These are phyloP conservation scores for Leucosticte australis DNA, from an alignment of 2,113 vertebrate species.

Conservation along the genomic window DNA sequence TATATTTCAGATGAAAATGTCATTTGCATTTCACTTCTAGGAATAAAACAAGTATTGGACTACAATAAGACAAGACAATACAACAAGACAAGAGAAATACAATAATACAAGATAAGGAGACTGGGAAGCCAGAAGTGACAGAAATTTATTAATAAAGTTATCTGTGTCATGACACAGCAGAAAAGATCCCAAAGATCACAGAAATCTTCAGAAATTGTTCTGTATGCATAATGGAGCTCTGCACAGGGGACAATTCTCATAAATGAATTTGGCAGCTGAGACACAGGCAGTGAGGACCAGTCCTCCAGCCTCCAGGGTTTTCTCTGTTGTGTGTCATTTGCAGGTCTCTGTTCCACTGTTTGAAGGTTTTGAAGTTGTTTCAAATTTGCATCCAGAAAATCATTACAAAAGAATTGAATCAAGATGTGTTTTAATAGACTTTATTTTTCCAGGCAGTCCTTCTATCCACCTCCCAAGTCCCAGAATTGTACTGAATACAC, in stretches of 20 bases:
- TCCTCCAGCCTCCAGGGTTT: not conserved
- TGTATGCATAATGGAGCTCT: not conserved
- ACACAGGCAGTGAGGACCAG: not conserved
- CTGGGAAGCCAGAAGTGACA: not conserved
- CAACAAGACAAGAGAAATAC: not conserved
- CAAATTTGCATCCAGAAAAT: not conserved
- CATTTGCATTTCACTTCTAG: not conserved
- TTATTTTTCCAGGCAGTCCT: not conserved
- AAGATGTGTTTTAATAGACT: conserved; percentile 1
- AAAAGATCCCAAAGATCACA: not conserved
- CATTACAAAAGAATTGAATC: not conserved
- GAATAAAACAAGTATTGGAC: not conserved
- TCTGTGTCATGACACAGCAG: not conserved
- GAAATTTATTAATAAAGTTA: not conserved
- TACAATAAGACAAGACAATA: not conserved
- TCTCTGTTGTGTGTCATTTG: not conserved
- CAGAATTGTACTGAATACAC: not conserved
- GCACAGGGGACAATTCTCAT: not conserved
- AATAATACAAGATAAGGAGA: not conserved
- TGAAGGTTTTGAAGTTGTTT: not conserved
- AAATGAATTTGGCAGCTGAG: not conserved
- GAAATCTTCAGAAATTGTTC: not conserved
- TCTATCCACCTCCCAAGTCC: not conserved
- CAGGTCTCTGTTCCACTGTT: not conserved
- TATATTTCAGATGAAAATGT: not conserved